Evolutionary conservation across 2,888 invertebrate genomes (phyloP), one percentile per base, ranked within the genome.

Genomic region (Pollenia angustigena): DNA sequence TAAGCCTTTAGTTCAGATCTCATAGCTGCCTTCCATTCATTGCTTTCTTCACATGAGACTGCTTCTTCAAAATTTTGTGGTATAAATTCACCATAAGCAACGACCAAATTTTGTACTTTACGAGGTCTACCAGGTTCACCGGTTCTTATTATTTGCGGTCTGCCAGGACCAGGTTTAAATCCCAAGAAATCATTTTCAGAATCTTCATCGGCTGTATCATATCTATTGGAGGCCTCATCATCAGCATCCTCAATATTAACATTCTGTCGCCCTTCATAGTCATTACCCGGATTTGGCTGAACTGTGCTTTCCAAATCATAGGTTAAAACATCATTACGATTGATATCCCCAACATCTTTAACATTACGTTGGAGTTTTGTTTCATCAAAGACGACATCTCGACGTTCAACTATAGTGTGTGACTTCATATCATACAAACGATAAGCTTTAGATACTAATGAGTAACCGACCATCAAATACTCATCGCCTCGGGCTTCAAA

Each of bases 21-120:
- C 84, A 89, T 88, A 10, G 88, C 86, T 11, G 86, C 54, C 14
- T 60, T 74, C 88, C 87, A 89, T 42, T 85, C 14, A 14, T 58
- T 18, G 11, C 62, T 75, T 10, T 87, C 46, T 1, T 79, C n/a
- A 40, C 85, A 75, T 7, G 62, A 74, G 18, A 87, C 46, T 18
- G 87, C 87, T 11, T 88, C 85, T 6, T 81, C 68, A 48, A 76
- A 69, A 8, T 74, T 79, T 74, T 50, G 23, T 46, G 88, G 88
- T 16, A 88, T 80, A 58, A 16, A 16, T 10, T 81, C 69, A 46
- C 79, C 84, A 46, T 64, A 48, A 64, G 60, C 42, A 32, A 58
- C 60, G 2, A 88, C 9, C 23, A 54, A 14, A 58, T 88, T 87
- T n/a, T 66, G 81, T 16, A 84, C 60, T 52, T 85, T 88, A 10